Base-by-base conservation (phyloP, 2,797 vertebrate genomes). In the Diglossa cyanea region DNA sequence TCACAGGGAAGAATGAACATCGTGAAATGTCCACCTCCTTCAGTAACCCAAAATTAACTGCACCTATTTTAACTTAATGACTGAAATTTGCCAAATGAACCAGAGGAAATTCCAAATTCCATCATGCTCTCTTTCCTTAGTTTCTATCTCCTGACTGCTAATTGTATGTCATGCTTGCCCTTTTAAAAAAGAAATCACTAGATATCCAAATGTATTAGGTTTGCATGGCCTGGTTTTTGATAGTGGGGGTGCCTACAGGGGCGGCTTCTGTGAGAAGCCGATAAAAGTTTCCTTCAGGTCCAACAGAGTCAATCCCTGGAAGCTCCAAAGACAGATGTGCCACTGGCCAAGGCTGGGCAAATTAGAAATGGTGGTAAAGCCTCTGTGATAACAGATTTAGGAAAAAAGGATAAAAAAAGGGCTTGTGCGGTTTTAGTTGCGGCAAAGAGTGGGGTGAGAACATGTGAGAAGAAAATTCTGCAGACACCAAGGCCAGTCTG, bases 41-140 rank as follows among this genome's bases (percentile, higher is more conserved):
- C 60, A 73, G 44, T 48, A 53, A 76, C 39, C 72, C 19, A 55
- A 83, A 95, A 89, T 40, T 42, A 53, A 93, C 94, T 76, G 60
- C 68, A 71, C 45, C 35, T 60, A 20, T 74, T 95, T 90, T 87
- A 86, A 77, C 28, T 50, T 60, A 88, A 83, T 24, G 40, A 61
- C 86, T 65, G 15, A 85, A 80, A 21, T 24, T 60, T 85, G 33
- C 42, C 60, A 86, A 81, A 71, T 10, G 53, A 47, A 62, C 37
- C 47, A 82, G 26, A 68, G 51, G 76, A 61, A 89, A 83, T 40
- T 45, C 33, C 68, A 87, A 86, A 92, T 71, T 58, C 45, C 48
- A 91, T 53, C n/a, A 24, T 45, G 54, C 3, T 68, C 37, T 77
- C 68, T 78, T 78, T 58, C 60, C 33, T 82, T 50, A 40, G 11